Evolutionary conservation across 2,797 vertebrate species (phyloP), one percentile per base, ranked within the genome.

Genomic region (Peromyscus melanophrys): DNA sequence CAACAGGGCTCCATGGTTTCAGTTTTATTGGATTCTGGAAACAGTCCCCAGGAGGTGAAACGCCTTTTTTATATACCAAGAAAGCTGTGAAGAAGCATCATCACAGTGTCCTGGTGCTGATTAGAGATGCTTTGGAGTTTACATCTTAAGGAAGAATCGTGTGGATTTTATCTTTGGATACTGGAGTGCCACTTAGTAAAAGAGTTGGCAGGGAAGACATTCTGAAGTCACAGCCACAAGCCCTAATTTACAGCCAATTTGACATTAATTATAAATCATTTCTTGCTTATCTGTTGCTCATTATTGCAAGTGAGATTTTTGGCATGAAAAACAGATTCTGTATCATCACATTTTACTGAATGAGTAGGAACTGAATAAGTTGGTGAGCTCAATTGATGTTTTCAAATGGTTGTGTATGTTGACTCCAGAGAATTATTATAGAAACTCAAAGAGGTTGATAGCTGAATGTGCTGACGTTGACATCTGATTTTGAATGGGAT

Each of bases 241-340:
- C 12, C 94, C 87, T 97, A 97, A 98, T 97, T 97, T 98, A 97
- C 97, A 87, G 80, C 29, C 92, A 97, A 95, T 96, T 89, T 90
- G 76, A 96, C 49, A 73, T 73, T 96, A 97, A 97, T 83, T 96
- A 55, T 17, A 95, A 83, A 61, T 73, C 59, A 96, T 92, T 97
- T 95, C 78, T 98, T 96, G 89, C 86, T 49, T 96, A 71, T 94
- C 89, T 97, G 69, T 69, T 97, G 91, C 95, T 97, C 52, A 83
- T 96, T 94, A 98, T 49, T 96, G 65, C 2, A 71, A 96, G 21
- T 97, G 90, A 97, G 82, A 14, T 0, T 96, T 98, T 97, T 96
- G 89, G 93, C 61, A 89, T 83, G 40, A 63, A 14, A 96, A 96
- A 49, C 6, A 75, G 63, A 95, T 98, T 98, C 85, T 67, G 2